Evolutionary conservation across 2,113 vertebrate species (phyloP), one percentile per base, ranked within the genome.

Genomic region (Clupea harengus): DNA sequence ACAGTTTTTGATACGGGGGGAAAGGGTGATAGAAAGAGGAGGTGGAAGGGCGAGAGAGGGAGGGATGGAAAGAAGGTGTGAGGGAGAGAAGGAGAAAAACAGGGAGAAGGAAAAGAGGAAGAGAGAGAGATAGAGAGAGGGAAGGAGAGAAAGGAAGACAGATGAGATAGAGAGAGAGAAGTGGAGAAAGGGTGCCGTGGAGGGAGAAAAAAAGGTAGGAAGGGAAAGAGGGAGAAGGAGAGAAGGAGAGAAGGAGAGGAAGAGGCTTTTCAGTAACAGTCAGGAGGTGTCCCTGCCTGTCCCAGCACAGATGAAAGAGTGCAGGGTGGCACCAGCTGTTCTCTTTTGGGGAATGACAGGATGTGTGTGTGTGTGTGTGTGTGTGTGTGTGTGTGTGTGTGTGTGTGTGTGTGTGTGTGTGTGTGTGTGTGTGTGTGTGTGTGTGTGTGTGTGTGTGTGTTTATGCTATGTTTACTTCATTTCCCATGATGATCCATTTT

Each of bases 301-400:
- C 64, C 64, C 89, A 91, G 89, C 75, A 39, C 75, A 89, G 86
- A 84, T 91, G 85, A 91, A 93, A 90, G 88, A 49, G 88, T 49
- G 78, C 84, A 87, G 82, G 82, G 85, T 89, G 78, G 82, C 83
- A 89, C 80, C 90, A 89, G 88, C 87, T 91, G 89, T 88, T 91
- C 78, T 46, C 82, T 83, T 82, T 81, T 75, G 83, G 46, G 88
- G 84, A 83, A 82, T 52, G 83, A 64, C 64, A 85, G 10, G 50
- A 13, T 83, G 8, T 46, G 75, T 45, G 83, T 82, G 18, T 49
- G 60, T 82, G 47, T 45, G 45, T 83, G 52, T 86, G 49, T 81
- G 60, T 64, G n/a, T n/a, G 5, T 64, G 54, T 60, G 54, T 22
- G 54, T 22, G 82, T 82, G 17, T 39, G 57, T 81, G 46, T 45